Evolutionary conservation across 64 coral and sea anemone genomes (phyloP).

Genomic region (Montipora cactus): DNA sequence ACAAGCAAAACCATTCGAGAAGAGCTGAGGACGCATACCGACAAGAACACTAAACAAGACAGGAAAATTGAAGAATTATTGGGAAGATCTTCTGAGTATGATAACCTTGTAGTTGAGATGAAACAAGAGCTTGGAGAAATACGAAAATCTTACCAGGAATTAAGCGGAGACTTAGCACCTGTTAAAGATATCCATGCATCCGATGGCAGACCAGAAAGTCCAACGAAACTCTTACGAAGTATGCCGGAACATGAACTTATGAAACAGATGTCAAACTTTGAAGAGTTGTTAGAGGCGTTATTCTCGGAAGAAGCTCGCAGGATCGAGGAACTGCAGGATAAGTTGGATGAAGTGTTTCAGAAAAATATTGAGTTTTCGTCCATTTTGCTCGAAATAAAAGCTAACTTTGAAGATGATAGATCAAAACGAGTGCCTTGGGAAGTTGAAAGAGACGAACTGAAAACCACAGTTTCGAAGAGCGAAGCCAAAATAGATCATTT

Average conservation of each 20-base stretch:
- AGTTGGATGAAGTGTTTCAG: conserved; percentile 58
- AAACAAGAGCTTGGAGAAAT: conserved; percentile 83
- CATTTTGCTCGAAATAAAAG: conserved; percentile 33
- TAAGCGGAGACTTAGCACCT: conserved; percentile 42
- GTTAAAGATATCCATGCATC: conserved; percentile 55
- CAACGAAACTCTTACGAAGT: conserved; percentile 17
- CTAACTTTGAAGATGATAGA: conserved; percentile 27
- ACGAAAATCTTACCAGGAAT: conserved; percentile 68
- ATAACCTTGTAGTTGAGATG: conserved; percentile 79
- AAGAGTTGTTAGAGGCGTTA: conserved; percentile 61
- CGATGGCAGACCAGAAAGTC: conserved; percentile 46
- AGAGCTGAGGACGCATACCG: conserved; percentile 66
- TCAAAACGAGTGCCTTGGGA: conserved; percentile 44
- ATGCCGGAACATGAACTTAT: conserved; percentile 53
- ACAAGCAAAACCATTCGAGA: conserved; percentile 64
- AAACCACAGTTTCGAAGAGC: neutral
- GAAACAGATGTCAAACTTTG: conserved; percentile 59
- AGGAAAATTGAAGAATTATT: conserved; percentile 79
- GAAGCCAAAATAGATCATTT: conserved; percentile 48
- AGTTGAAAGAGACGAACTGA: conserved; percentile 34
- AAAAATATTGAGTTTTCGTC: conserved; percentile 63
- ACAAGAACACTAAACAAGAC: conserved; percentile 80
- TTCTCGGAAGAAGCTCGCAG: conserved; percentile 59
- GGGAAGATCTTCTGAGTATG: conserved; percentile 73
- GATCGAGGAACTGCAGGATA: conserved; percentile 58